Conservation (phyloP, 1,140 invertebrate genomes). For the Fopius arisanus region DNA sequence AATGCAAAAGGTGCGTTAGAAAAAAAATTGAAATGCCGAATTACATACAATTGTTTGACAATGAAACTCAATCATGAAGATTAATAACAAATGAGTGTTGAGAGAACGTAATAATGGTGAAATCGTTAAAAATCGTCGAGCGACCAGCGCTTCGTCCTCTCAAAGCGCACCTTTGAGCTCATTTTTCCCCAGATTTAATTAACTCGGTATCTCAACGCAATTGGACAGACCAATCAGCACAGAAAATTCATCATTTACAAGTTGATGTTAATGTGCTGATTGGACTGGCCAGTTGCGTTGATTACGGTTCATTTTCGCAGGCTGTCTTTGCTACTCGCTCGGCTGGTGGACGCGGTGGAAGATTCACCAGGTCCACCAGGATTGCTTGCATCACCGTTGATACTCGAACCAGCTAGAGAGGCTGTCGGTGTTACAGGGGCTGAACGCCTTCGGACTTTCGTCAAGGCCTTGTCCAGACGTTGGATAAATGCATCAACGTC, state of each 20-base stretch:
- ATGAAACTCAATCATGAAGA: neutral
- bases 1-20: too few species aligned
- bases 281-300: slow-evolving; percentile 62
- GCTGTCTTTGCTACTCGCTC: slow-evolving; percentile 68
- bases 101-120: neutral
- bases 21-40: neutral
- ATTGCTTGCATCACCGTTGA: slow-evolving; percentile 56
- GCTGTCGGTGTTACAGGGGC: slow-evolving; percentile 65
- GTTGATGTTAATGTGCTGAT: slow-evolving; percentile 59
- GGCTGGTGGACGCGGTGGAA: slow-evolving; percentile 65
- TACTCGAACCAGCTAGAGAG: slow-evolving; percentile 58
- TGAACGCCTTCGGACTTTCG: slow-evolving; percentile 64
- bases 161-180: neutral
- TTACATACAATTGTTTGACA: neutral
- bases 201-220: slow-evolving; percentile 52
- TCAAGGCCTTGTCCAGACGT: slow-evolving; percentile 70
- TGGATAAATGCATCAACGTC: slow-evolving; percentile 75
- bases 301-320: slow-evolving; percentile 66
- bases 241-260: slow-evolving; percentile 43
- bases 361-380: slow-evolving; percentile 58
- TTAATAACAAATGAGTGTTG: slow-evolving; percentile 9
- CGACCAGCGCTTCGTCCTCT: slow-evolving; percentile 30
- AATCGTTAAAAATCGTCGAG: neutral
- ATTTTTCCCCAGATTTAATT: neutral
- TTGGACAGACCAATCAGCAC: slow-evolving; percentile 54